A percentile compares a stretch with the other conserved stretches of the same genome.
phyloP scores from a whole-genome alignment of 2,888 invertebrate genomes.

The Parapristionchus giblindavisi region DNA sequence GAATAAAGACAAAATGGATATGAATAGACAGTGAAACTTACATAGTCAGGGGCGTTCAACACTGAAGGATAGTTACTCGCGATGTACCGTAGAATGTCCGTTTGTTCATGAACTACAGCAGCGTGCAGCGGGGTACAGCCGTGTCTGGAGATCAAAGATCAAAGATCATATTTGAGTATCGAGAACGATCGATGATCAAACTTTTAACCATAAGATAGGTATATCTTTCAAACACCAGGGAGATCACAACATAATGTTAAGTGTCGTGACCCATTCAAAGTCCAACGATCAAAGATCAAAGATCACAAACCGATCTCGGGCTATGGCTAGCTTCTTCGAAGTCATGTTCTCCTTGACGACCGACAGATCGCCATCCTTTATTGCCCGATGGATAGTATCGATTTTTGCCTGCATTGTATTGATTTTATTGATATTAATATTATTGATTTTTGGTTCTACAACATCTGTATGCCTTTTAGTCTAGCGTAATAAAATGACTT shows the following conservation, averaged over 20 bases:
- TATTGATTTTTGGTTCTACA: too few species aligned
- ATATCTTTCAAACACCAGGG: background rate
- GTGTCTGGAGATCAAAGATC: slow-evolving; percentile 47
- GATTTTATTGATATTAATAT: too few species aligned
- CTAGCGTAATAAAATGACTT: slow-evolving; percentile 42
- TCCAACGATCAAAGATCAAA: too few species aligned
- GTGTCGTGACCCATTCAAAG: background rate
- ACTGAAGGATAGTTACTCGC: slow-evolving; percentile 79
- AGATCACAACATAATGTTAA: background rate
- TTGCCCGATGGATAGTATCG: slow-evolving; percentile 84
- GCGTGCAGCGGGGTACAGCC: slow-evolving; percentile 79
- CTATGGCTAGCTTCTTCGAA: slow-evolving; percentile 83
- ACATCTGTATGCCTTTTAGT: background rate
- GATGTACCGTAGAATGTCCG: slow-evolving; percentile 80
- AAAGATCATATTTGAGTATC: too few species aligned
- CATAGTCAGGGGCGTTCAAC: slow-evolving; percentile 75
- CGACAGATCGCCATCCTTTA: slow-evolving; percentile 83
- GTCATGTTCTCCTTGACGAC: slow-evolving; percentile 83
- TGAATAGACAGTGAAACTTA: too few species aligned
- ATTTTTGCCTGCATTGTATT: slow-evolving; percentile 83
- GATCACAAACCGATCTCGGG: slow-evolving; percentile 77
- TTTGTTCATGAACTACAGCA: slow-evolving; percentile 82
- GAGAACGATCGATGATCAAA: background rate
- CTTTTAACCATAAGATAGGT: background rate
- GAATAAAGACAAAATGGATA: background rate